Evolutionary conservation across 2,888 invertebrate species (phyloP).

Genomic region (Cephus spinipes): DNA sequence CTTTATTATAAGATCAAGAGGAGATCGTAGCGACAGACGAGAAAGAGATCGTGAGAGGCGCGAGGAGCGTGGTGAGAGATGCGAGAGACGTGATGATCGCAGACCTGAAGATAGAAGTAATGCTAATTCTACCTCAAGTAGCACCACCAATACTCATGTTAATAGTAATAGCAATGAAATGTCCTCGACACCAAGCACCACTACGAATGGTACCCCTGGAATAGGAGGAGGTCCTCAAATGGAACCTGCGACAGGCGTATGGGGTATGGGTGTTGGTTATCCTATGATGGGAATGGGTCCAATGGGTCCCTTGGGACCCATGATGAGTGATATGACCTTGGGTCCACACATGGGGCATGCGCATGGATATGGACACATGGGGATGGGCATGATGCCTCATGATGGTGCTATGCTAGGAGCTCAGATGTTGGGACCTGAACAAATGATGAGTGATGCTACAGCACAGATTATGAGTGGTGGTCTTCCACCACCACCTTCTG

Average conservation of each 20-base stretch:
- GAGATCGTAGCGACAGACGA: slow-evolving; percentile 61
- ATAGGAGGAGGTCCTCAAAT: slow-evolving; percentile 52
- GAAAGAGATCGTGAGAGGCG: slow-evolving; percentile 65
- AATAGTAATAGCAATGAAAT: slow-evolving; percentile 53
- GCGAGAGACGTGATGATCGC: slow-evolving; percentile 40
- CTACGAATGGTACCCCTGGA: slow-evolving; percentile 54
- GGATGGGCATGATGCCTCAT: slow-evolving; percentile 63
- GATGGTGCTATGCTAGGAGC: slow-evolving; percentile 59
- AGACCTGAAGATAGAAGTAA: slow-evolving; percentile 30
- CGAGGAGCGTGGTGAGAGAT: slow-evolving; percentile 52
- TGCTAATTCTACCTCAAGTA: slow-evolving; percentile 42
- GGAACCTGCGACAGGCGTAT: slow-evolving; percentile 54
- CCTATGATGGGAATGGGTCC: slow-evolving; percentile 70
- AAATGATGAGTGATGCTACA: slow-evolving; percentile 61
- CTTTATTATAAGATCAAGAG: slow-evolving; percentile 46
- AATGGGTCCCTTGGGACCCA: slow-evolving; percentile 68
- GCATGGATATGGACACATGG: slow-evolving; percentile 62
- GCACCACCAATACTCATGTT: slow-evolving; percentile 64
- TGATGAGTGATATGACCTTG: slow-evolving; percentile 62
- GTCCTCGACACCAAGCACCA: slow-evolving; percentile 42
- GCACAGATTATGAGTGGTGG: slow-evolving; percentile 57
- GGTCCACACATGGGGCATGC: slow-evolving; percentile 61
- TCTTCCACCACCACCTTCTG: slow-evolving; percentile 49
- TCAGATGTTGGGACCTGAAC: slow-evolving; percentile 59
- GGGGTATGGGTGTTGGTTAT: slow-evolving; percentile 67